Conservation (phyloP, 2,797 vertebrate species). For the Distichodus sexfasciatus region DNA sequence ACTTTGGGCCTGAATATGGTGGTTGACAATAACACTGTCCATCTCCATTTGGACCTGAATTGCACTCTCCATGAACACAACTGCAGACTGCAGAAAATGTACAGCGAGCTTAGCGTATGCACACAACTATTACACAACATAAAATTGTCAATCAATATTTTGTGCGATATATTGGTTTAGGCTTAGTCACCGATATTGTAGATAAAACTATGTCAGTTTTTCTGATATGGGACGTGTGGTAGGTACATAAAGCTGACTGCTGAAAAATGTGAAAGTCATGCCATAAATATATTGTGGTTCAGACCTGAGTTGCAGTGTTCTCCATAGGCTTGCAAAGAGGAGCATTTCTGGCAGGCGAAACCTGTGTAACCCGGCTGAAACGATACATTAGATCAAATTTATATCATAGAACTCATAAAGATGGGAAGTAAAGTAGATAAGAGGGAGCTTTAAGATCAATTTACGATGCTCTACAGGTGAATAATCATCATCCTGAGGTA, state of each 20-base stretch:
- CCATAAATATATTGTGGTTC: not conserved
- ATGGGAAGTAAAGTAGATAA: too few relatives aligned
- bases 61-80: slow-evolving; percentile 83
- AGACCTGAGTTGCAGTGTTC: slow-evolving; percentile 83
- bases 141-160: not conserved
- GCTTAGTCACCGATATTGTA: too few relatives aligned
- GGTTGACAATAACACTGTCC: slow-evolving; percentile 87
- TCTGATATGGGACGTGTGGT: too few relatives aligned
- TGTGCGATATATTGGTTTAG: too few relatives aligned
- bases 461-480: too few relatives aligned
- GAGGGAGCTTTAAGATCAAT: too few relatives aligned
- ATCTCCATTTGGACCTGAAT: slow-evolving; percentile 70
- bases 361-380: slow-evolving; percentile 75
- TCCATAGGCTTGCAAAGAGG: slow-evolving; percentile 74
- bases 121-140: not conserved
- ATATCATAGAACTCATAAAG: not conserved
- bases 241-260: too few relatives aligned
- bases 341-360: slow-evolving; percentile 85
- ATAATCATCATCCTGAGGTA: too few relatives aligned
- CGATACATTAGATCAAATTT: not conserved
- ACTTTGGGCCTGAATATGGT: slow-evolving; percentile 82
- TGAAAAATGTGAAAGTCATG: not conserved
- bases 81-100: slow-evolving; percentile 74
- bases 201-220: too few relatives aligned
- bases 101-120: too few relatives aligned